phyloP scores from a whole-genome alignment of 2,113 vertebrate species.

The Crotalus horridus region DNA sequence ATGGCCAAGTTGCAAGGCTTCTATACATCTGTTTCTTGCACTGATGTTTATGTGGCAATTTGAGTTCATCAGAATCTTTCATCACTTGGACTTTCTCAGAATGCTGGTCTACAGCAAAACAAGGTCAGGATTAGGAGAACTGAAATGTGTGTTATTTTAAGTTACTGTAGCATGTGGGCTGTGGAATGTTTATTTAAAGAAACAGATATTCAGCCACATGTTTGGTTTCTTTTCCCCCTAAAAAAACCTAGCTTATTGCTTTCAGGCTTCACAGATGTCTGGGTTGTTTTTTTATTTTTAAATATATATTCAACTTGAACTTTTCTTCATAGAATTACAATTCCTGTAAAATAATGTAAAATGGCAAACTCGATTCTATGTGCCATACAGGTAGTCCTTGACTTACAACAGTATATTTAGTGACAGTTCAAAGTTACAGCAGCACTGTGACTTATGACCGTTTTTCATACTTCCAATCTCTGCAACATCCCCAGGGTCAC shows the following conservation, averaged over 20 bases:
- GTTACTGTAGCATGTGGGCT: background rate
- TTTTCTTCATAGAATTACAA: background rate
- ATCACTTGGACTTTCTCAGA: background rate
- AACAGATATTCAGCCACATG: conserved; percentile 2
- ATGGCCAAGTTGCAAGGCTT: background rate
- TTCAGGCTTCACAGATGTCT: background rate
- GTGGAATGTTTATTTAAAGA: background rate
- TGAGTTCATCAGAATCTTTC: conserved; percentile 27
- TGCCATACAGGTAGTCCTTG: background rate
- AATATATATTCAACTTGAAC: background rate
- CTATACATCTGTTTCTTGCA: conserved; percentile 9
- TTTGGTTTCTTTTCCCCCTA: background rate
- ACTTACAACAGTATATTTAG: background rate
- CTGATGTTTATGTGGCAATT: background rate
- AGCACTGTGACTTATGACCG: background rate
- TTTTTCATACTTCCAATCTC: background rate
- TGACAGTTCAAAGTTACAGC: background rate
- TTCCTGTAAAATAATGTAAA: background rate
- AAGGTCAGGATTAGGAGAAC: background rate
- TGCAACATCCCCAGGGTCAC: background rate
- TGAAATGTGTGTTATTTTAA: background rate
- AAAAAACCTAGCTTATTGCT: background rate
- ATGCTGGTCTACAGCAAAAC: background rate
- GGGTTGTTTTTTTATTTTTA: background rate
- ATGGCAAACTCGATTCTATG: background rate